Conservation (phyloP, 2,888 invertebrate species). For the Phengaris arion region DNA sequence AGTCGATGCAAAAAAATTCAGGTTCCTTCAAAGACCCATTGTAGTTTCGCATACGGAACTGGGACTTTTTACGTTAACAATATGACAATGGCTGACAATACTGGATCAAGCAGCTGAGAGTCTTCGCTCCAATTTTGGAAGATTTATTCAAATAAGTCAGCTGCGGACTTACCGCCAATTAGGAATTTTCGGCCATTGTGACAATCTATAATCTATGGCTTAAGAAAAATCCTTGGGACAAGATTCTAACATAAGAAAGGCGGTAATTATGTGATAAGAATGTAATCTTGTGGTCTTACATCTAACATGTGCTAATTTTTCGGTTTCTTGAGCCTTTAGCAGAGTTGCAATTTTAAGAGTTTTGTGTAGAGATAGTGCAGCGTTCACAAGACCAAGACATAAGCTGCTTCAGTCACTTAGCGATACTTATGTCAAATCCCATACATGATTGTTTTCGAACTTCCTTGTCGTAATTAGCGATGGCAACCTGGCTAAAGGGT, state of each 20-base stretch:
- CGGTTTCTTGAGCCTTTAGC: too few species aligned
- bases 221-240: neutral
- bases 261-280: too few species aligned
- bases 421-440: too few species aligned
- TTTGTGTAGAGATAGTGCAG: too few species aligned
- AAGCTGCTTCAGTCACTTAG: too few species aligned
- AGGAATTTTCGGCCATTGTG: conserved; percentile 10
- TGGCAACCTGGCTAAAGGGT: too few species aligned
- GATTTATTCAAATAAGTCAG: conserved; percentile 38
- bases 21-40: conserved; percentile 64
- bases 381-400: too few species aligned
- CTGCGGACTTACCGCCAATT: conserved; percentile 27
- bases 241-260: neutral
- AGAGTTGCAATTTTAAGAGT: too few species aligned
- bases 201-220: neutral
- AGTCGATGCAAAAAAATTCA: conserved; percentile 72
- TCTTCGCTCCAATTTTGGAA: conserved; percentile 48
- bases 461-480: too few species aligned
- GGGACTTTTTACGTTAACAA: conserved; percentile 65
- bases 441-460: too few species aligned
- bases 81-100: conserved; percentile 66
- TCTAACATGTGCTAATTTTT: too few species aligned
- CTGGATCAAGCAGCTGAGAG: conserved; percentile 66
- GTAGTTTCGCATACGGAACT: conserved; percentile 74
- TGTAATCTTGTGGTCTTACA: too few species aligned